phyloP scores from a whole-genome alignment of 2,113 vertebrate genomes.

The Channa argus region DNA sequence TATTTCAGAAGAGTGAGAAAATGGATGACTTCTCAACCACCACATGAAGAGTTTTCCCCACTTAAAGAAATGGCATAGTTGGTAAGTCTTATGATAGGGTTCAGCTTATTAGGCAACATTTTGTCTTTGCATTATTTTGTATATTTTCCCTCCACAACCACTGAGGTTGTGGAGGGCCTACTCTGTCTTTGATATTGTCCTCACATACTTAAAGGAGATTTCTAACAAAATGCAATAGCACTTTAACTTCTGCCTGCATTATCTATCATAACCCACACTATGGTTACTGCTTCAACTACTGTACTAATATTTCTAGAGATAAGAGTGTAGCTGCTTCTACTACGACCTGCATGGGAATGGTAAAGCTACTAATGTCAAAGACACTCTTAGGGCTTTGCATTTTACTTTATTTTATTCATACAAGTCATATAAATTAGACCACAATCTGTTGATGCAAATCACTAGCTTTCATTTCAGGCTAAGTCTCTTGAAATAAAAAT shows the following conservation, averaged over 20 bases:
- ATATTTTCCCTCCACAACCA: slow-evolving; percentile 25
- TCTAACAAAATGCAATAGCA: background rate
- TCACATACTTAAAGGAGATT: slow-evolving; percentile 5
- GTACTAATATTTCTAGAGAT: background rate
- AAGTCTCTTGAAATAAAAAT: slow-evolving; percentile 2
- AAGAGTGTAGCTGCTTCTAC: background rate
- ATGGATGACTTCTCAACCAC: slow-evolving; percentile 38
- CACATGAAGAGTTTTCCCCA: slow-evolving; percentile 8
- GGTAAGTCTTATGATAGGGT: slow-evolving; percentile 61
- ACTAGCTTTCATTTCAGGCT: background rate
- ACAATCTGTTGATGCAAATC: background rate
- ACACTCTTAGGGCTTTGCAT: background rate
- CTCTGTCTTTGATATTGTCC: slow-evolving; percentile 17
- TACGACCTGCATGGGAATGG: background rate
- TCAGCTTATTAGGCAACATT: background rate
- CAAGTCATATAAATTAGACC: background rate
- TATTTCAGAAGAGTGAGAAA: slow-evolving; percentile 50
- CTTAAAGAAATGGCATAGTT: slow-evolving; percentile 52
- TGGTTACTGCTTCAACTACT: background rate
- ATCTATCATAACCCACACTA: background rate
- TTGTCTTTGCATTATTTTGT: slow-evolving; percentile 31
- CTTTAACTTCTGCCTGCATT: slow-evolving; percentile 15
- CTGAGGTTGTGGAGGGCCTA: slow-evolving; percentile 12
- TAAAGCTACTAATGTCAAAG: background rate
- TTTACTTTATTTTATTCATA: background rate